Conservation (phyloP, 2,888 invertebrate genomes). For the Cosmopolites sordidus region DNA sequence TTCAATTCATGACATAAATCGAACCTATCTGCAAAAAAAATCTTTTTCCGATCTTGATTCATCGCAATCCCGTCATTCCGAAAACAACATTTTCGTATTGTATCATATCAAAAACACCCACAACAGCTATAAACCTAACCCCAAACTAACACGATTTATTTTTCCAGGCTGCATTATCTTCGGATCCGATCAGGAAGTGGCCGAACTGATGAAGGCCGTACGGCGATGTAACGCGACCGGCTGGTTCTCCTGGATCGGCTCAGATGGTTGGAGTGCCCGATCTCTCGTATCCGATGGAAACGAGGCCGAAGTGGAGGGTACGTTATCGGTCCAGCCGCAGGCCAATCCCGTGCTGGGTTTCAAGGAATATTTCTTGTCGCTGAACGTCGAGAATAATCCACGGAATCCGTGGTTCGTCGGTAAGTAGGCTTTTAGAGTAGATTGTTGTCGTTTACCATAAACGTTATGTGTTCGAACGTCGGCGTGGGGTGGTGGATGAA, state of each 20-base stretch:
- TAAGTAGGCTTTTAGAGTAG: conserved; percentile 48
- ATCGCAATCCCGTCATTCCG: too few species aligned
- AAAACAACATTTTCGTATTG: too few species aligned
- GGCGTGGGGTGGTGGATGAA: too few species aligned
- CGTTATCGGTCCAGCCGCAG: conserved; percentile 89
- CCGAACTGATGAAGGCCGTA: conserved; percentile 91
- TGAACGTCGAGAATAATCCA: conserved; percentile 81
- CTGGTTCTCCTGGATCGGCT: conserved; percentile 92
- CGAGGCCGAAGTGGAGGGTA: conserved; percentile 88
- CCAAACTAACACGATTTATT: neutral
- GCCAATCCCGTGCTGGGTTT: conserved; percentile 87
- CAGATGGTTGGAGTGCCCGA: conserved; percentile 93
- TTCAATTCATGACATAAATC: too few species aligned
- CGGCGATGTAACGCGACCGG: conserved; percentile 82
- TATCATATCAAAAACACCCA: too few species aligned
- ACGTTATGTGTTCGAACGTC: too few species aligned
- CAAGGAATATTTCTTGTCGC: conserved; percentile 77
- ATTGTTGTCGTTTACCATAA: too few species aligned
- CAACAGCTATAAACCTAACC: too few species aligned
- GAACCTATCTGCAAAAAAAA: too few species aligned
- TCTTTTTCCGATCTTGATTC: too few species aligned
- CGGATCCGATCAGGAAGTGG: conserved; percentile 95
- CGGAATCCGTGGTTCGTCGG: conserved; percentile 96
- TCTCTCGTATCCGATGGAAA: conserved; percentile 82
- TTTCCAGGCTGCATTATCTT: conserved; percentile 85